Evolutionary conservation across 92 coral and sea anemone species (phyloP), one percentile per base, ranked within the genome.

Genomic region (Isaurus tuberculatus): DNA sequence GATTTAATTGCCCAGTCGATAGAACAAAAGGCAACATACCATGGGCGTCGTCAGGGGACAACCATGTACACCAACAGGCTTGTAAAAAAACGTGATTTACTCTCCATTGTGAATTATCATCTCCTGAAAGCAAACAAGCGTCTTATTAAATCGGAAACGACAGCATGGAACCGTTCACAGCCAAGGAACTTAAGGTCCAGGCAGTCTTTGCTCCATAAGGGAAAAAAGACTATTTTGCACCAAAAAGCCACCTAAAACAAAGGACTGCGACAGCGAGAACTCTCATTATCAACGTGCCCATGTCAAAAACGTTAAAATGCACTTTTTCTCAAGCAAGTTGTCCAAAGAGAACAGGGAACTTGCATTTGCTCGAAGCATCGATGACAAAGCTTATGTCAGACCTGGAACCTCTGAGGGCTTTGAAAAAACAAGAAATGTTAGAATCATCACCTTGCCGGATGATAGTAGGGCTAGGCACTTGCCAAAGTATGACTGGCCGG

Each of bases 201-300:
- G 25, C 90, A 86, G 66, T 55, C 84, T 30, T 80, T 58, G 44
- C 85, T 22, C 31, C 93, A 90, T 70, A 73, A 69, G 11, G 88
- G 90, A 14, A 90, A 73, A 28, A 86, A 81, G 2, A n/a, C 60
- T 86, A 19, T 86, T 86, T 68, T 86, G 90, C 60, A 73, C 79
- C 28, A 82, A 75, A 86, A 89, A 86, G 27, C 86, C 92, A 30
- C 74, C 72, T 31, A 89, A 85, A 72, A 42, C 85, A 19, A 73
- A 85, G 48, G 89, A 85, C 73, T 19, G 19, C 8, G 58, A 75
- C 67, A 89, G 85, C 51, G 89, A 88, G 55, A 84, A 85, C 29
- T 80, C 87, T n/a, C 92, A 89, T 58, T 63, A 89, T 53, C 93
- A 90, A 77, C 23, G 90, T 31, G 90, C 92, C 17, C 89, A 89